These are phyloP conservation scores for Drosophila littoralis DNA, from an alignment of 1,140 invertebrate genomes.

Conservation along the genomic window DNA sequence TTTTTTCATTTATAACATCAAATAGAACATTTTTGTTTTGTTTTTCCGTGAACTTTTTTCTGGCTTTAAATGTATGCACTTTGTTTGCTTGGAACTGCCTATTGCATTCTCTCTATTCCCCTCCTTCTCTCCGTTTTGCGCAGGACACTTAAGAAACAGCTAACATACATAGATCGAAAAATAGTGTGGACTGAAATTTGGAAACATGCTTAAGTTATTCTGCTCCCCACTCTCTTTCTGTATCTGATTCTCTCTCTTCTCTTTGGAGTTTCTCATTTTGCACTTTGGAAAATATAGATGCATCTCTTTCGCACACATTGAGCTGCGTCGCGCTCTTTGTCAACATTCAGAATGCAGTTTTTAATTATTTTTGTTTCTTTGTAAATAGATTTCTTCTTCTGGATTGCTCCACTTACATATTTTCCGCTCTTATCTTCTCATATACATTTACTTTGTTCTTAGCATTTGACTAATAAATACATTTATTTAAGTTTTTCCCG, in stretches of 20 bases:
- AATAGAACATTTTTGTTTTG: conserved; percentile 68
- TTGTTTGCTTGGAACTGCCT: conserved; percentile 40
- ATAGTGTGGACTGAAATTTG: conserved; percentile 57
- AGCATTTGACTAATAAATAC: conserved; percentile 67
- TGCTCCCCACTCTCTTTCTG: conserved; percentile 4
- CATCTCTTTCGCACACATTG: not conserved
- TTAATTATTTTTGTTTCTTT: conserved; percentile 29
- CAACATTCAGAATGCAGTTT: conserved; percentile 18
- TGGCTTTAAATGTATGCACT: conserved; percentile 31
- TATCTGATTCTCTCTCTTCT: not conserved
- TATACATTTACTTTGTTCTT: conserved; percentile 31
- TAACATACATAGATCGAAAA: conserved; percentile 74
- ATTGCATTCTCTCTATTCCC: conserved; percentile 26
- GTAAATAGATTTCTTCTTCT: conserved; percentile 76
- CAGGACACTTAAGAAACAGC: conserved; percentile 65
- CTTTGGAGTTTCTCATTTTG: conserved; percentile 3
- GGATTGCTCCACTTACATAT: conserved; percentile 44
- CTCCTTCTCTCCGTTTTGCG: conserved; percentile 17
- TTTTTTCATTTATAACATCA: conserved; percentile 71
- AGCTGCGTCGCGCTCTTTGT: not conserved
- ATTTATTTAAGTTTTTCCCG: conserved; percentile 28
- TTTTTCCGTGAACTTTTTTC: conserved; percentile 32
- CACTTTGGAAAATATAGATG: conserved; percentile 30
- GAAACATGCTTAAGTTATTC: conserved; percentile 8
- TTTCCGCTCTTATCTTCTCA: not conserved